Conservation (phyloP, 2,888 invertebrate species). For the Eumacrocentrus americanus region DNA sequence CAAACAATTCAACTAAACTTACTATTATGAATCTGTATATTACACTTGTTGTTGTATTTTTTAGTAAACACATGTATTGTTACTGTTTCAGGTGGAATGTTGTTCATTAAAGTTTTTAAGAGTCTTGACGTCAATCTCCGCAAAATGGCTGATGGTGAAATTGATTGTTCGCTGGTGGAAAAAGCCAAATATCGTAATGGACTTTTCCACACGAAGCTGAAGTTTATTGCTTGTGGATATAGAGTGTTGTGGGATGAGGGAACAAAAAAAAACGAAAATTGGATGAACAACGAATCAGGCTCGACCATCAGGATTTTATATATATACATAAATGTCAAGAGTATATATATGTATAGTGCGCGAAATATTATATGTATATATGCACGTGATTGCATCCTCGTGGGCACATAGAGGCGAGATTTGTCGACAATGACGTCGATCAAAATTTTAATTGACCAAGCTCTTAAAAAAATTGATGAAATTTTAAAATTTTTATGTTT, state of each 20-base stretch:
- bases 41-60: too few relatives aligned
- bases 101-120: background rate
- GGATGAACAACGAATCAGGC: conserved; percentile 34
- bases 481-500: too few relatives aligned
- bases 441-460: background rate
- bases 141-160: too few relatives aligned
- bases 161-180: conserved; percentile 11
- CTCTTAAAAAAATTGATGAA: background rate
- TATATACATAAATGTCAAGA: too few relatives aligned
- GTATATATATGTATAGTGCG: too few relatives aligned
- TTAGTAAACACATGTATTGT: too few relatives aligned
- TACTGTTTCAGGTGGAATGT: conserved; percentile 7
- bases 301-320: too few relatives aligned
- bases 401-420: background rate
- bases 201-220: conserved; percentile 30
- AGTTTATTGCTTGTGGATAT: conserved; percentile 34
- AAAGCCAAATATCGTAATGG: conserved; percentile 23
- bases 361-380: conserved; percentile 4
- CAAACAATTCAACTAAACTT: too few relatives aligned
- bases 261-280: conserved; percentile 32
- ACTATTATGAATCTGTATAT: too few relatives aligned
- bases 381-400: conserved; percentile 12
- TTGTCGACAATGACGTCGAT: background rate
- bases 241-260: conserved; percentile 10
- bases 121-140: conserved; percentile 10